Percentiles rank a stretch among this genome's conserved stretches.
Evolutionary conservation across 2,113 vertebrate genomes (phyloP).

Genomic region (Neopipo cinnamomea): DNA sequence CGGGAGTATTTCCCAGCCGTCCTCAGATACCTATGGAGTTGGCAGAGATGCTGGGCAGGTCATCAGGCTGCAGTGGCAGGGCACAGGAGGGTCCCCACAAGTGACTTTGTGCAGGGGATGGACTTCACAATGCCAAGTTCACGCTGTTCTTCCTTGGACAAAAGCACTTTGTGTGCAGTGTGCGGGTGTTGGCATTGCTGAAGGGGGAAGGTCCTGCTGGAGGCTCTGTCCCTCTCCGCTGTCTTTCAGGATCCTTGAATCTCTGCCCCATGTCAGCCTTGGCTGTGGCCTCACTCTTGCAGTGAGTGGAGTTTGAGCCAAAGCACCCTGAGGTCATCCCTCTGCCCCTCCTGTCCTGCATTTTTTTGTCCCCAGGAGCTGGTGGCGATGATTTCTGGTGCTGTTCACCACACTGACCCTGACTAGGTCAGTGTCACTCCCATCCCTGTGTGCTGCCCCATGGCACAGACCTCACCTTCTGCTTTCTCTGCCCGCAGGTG

Average conservation of each 20-base stretch:
- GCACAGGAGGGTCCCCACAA: not conserved
- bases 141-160: not conserved
- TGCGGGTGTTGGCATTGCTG: not conserved
- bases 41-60: not conserved
- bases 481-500: conserved; percentile 76
- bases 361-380: not conserved
- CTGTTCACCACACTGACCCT: not conserved
- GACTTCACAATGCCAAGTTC: not conserved
- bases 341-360: not conserved
- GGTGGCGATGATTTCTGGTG: not conserved
- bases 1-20: not conserved
- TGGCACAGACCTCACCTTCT: not conserved
- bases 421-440: not conserved
- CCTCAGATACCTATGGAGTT: not conserved
- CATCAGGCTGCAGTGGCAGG: not conserved
- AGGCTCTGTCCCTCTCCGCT: not conserved
- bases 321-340: not conserved
- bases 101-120: not conserved
- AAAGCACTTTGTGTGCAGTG: not conserved
- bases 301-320: not conserved
- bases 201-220: not conserved
- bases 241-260: conserved; percentile 1
- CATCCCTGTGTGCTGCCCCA: fast-evolving
- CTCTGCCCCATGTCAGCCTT: not conserved
- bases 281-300: not conserved